These are phyloP conservation scores for Gavia stellata DNA, from an alignment of 2,113 vertebrate genomes.

Conservation along the genomic window DNA sequence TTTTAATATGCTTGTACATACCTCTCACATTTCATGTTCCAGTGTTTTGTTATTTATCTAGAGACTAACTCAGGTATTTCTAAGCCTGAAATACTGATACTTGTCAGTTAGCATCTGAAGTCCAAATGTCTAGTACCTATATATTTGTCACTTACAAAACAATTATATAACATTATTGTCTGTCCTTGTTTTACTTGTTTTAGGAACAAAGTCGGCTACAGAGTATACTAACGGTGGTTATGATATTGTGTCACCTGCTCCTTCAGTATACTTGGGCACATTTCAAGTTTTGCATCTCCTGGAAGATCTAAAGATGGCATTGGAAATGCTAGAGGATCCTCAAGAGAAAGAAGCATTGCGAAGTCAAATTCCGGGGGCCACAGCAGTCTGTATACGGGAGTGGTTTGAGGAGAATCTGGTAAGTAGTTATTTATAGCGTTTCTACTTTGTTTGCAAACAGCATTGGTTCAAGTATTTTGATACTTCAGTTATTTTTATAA, in stretches of 20 bases:
- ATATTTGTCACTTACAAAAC: not conserved
- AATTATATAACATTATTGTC: not conserved
- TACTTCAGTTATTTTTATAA: not conserved
- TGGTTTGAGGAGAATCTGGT: conserved; percentile 82
- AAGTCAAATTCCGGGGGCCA: conserved; percentile 77
- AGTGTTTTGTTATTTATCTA: not conserved
- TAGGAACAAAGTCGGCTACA: conserved; percentile 82
- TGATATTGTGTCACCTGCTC: conserved; percentile 65
- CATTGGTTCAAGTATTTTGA: not conserved
- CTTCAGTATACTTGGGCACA: conserved; percentile 61
- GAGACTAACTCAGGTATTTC: not conserved
- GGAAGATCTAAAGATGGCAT: conserved; percentile 78
- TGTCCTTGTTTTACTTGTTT: not conserved
- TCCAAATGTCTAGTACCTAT: no score
- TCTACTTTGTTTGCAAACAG: not conserved
- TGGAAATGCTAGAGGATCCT: conserved; percentile 76
- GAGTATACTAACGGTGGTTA: conserved; percentile 68
- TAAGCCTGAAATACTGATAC: not conserved
- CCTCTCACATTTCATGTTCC: not conserved
- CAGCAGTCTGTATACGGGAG: conserved; percentile 73
- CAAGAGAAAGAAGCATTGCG: conserved; percentile 73
- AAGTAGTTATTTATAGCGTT: conserved; percentile 24
- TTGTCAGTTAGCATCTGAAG: not conserved
- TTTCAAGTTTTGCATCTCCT: conserved; percentile 80
- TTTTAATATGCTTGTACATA: not conserved